Conservation (phyloP, 2,797 vertebrate species). For the Acanthopagrus latus region DNA sequence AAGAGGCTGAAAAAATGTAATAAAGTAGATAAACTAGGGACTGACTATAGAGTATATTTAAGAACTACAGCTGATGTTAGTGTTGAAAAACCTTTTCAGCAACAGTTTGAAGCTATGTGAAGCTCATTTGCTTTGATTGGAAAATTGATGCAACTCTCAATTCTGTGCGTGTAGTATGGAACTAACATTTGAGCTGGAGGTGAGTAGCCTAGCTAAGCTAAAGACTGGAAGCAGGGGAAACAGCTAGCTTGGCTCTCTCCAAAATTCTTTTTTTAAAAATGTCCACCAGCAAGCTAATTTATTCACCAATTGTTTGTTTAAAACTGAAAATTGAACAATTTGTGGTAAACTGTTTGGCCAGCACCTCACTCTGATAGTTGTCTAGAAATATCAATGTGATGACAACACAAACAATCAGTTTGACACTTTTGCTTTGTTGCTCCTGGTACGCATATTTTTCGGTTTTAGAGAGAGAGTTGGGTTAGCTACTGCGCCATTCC, state of each 20-base stretch:
- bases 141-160: no score
- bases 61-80: slow-evolving; percentile 5
- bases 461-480: no score
- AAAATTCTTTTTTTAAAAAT: not conserved
- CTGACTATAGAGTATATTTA: slow-evolving; percentile 20
- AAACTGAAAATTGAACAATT: no score
- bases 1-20: slow-evolving; percentile 17
- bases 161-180: not conserved
- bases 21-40: slow-evolving; percentile 29
- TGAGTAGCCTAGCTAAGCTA: slow-evolving; percentile 21
- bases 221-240: not conserved
- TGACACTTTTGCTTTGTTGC: not conserved
- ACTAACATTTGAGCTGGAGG: not conserved
- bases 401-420: not conserved
- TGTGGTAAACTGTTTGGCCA: no score
- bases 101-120: slow-evolving; percentile 10
- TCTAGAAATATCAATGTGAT: no score
- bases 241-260: no score
- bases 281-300: not conserved
- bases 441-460: no score
- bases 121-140: slow-evolving; percentile 10
- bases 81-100: slow-evolving; percentile 1
- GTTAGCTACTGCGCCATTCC: no score
- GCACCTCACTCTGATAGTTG: no score
- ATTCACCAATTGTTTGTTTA: not conserved